phyloP scores from a whole-genome alignment of 2,797 vertebrate species.

The Glossophaga mutica region DNA sequence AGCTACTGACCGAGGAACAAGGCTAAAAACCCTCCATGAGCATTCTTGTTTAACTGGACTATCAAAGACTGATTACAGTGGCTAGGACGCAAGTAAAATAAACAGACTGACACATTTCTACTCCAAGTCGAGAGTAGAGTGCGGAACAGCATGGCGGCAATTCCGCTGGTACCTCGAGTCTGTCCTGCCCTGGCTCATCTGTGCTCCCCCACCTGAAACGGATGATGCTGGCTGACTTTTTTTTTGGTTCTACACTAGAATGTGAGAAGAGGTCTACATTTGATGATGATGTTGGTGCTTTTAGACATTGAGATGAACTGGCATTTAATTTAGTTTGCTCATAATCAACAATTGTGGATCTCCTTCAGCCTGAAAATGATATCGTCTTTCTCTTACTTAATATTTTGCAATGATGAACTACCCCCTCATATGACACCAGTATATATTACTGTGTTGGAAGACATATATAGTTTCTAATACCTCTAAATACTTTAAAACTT shows the following conservation, averaged over 20 bases:
- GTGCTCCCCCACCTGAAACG: background rate
- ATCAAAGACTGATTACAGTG: background rate
- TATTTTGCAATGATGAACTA: background rate
- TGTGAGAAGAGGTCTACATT: background rate
- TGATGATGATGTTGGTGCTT: background rate
- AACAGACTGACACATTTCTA: background rate
- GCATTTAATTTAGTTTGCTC: background rate
- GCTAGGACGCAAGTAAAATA: background rate
- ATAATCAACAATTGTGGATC: background rate
- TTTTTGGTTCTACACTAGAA: background rate
- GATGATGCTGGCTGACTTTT: background rate
- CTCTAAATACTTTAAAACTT: background rate
- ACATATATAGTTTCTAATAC: background rate
- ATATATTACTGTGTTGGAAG: background rate
- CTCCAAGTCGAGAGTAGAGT: fast-evolving
- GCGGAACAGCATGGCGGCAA: background rate
- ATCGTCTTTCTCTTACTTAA: background rate
- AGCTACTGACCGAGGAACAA: background rate
- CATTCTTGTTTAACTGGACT: background rate
- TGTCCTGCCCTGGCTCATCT: background rate
- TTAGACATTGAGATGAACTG: background rate
- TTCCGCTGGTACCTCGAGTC: fast-evolving
- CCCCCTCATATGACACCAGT: background rate
- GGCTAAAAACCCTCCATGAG: background rate
- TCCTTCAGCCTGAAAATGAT: background rate